A percentile compares a stretch with the other conserved stretches of the same genome.
These are phyloP conservation scores for Dicyrtoma fusca DNA, from an alignment of 2,888 invertebrate genomes.

Conservation along the genomic window DNA sequence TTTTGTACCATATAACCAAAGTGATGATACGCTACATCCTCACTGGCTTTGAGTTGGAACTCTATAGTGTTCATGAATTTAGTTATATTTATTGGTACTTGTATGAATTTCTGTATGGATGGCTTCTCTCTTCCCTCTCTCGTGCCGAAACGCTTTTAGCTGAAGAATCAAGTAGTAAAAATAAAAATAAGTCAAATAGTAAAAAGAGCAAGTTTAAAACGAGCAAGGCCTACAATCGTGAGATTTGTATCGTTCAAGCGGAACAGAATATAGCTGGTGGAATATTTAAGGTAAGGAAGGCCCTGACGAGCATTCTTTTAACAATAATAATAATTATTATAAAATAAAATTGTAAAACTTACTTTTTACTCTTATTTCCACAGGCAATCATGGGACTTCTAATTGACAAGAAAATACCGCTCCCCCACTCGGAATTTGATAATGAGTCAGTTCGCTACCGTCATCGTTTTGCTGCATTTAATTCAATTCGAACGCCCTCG, in stretches of 20 bases:
- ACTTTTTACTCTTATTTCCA: constrained; percentile 21
- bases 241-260: constrained; percentile 87
- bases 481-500: constrained; percentile 82
- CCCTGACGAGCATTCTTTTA: not conserved
- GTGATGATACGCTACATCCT: constrained; percentile 93
- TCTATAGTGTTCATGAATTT: constrained; percentile 95
- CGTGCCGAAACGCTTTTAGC: constrained; percentile 83
- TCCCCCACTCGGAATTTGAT: constrained; percentile 87
- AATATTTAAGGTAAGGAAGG: constrained; percentile 84
- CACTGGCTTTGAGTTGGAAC: constrained; percentile 91
- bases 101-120: constrained; percentile 91
- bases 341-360: not conserved
- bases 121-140: constrained; percentile 86
- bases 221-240: constrained; percentile 74
- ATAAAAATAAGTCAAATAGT: constrained; percentile 59
- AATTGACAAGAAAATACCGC: constrained; percentile 79
- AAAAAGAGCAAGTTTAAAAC: constrained; percentile 70
- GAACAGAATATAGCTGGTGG: constrained; percentile 94
- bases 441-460: constrained; percentile 92
- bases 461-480: constrained; percentile 89
- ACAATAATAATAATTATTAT: not conserved
- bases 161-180: constrained; percentile 60
- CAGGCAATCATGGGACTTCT: constrained; percentile 89
- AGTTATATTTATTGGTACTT: constrained; percentile 74
- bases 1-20: constrained; percentile 87